Percentiles rank a stretch among this genome's conserved stretches.
These are phyloP conservation scores for Cryptophagus acutangulus DNA, from an alignment of 2,888 invertebrate species.

Conservation along the genomic window DNA sequence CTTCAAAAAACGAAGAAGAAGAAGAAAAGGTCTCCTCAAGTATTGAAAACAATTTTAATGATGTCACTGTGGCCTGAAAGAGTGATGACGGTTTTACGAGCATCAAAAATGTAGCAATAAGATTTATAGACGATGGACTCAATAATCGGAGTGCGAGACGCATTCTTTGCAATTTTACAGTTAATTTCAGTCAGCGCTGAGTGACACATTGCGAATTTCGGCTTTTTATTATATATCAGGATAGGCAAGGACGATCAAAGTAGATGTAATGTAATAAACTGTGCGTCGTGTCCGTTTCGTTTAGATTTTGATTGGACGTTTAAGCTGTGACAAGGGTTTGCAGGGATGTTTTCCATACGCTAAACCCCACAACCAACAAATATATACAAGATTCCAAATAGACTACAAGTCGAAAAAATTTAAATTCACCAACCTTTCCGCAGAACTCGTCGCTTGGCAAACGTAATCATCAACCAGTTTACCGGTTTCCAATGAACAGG, in stretches of 20 bases:
- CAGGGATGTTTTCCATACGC: conserved; percentile 2
- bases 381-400: not conserved
- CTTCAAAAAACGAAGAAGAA: too few species aligned
- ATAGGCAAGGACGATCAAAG: too few species aligned
- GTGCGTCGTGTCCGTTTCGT: too few species aligned
- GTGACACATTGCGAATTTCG: conserved; percentile 34
- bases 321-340: conserved; percentile 13
- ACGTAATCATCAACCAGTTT: too few species aligned
- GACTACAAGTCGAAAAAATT: conserved; percentile 2
- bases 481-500: too few species aligned
- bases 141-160: conserved; percentile 28
- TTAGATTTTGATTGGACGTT: too few species aligned
- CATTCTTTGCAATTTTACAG: conserved; percentile 29
- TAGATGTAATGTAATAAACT: too few species aligned
- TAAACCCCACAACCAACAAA: not conserved
- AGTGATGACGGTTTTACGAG: conserved; percentile 29
- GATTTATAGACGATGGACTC: conserved; percentile 33
- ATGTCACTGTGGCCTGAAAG: conserved; percentile 19
- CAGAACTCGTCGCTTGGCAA: conserved; percentile 12
- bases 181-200: conserved; percentile 34
- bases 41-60: conserved; percentile 21
- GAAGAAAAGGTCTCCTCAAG: too few species aligned
- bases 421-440: not conserved
- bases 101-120: conserved; percentile 31
- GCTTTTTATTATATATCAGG: too few species aligned